Percentiles rank a stretch among this genome's conserved stretches.
Evolutionary conservation across 2,797 vertebrate genomes (phyloP).

Genomic region (Cuniculus paca): DNA sequence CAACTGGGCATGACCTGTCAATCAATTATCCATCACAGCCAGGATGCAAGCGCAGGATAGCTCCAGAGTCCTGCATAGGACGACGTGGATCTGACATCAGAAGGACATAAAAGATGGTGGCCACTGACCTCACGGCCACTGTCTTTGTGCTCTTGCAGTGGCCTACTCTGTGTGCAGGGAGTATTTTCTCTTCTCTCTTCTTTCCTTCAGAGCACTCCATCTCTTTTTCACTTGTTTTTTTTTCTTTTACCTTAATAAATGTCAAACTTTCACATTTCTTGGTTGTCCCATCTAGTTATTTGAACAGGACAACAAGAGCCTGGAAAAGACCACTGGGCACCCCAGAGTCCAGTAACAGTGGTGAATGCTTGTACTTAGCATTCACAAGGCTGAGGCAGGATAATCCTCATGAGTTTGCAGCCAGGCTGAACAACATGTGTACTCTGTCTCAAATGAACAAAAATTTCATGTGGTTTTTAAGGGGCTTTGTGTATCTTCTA

Average conservation of each 20-base stretch:
- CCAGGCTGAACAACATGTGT: background rate
- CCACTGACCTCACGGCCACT: too few relatives aligned
- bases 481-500: background rate
- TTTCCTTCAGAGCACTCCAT: background rate
- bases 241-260: background rate
- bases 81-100: too few relatives aligned
- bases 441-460: background rate
- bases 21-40: background rate
- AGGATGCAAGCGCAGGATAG: background rate
- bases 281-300: background rate
- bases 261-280: background rate
- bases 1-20: background rate
- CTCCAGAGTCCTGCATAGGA: background rate
- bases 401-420: background rate
- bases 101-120: too few relatives aligned
- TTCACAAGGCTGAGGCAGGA: background rate
- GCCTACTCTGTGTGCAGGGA: background rate
- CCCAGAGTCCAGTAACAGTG: background rate
- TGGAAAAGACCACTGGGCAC: background rate
- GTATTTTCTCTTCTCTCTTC: background rate
- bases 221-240: background rate
- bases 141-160: too few relatives aligned
- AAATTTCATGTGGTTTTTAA: background rate
- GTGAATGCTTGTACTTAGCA: background rate
- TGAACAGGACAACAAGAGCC: background rate